Conservation (phyloP, 2,797 vertebrate genomes). For the Ctenopoma kingsleyae region DNA sequence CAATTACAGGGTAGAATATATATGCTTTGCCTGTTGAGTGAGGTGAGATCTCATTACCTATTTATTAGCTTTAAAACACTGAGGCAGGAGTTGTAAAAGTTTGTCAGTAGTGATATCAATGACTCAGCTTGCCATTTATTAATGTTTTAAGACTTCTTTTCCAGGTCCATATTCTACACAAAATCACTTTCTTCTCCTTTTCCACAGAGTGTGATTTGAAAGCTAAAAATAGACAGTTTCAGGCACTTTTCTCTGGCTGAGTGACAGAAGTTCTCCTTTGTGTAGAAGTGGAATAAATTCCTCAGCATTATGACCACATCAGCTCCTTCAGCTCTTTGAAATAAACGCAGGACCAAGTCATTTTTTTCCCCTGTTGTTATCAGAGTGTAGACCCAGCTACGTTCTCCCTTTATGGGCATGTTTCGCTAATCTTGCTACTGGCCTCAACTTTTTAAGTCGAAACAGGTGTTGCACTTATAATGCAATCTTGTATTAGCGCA, state of each 20-base stretch:
- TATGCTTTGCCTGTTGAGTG: conserved; percentile 34
- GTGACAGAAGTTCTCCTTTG: conserved; percentile 49
- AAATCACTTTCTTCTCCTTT: conserved; percentile 16
- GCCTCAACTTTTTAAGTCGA: conserved; percentile 81
- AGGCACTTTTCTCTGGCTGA: conserved; percentile 58
- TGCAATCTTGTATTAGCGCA: conserved; percentile 67
- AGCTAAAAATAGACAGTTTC: conserved; percentile 65
- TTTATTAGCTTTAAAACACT: conserved; percentile 46
- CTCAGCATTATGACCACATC: conserved; percentile 76
- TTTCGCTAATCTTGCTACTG: conserved; percentile 84
- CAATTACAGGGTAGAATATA: conserved; percentile 16
- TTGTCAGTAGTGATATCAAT: conserved; percentile 40
- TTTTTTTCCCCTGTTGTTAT: conserved; percentile 66
- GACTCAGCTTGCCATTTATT: conserved; percentile 42
- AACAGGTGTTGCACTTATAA: conserved; percentile 81
- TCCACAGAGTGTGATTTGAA: conserved; percentile 46
- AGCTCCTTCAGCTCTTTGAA: conserved; percentile 74
- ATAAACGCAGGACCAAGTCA: conserved; percentile 54
- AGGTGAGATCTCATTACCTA: conserved; percentile 37
- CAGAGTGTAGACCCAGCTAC: conserved; percentile 72
- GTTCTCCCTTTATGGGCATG: conserved; percentile 87
- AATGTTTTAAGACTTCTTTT: conserved; percentile 34
- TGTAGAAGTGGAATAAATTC: conserved; percentile 72
- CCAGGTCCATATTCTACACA: conserved; percentile 31
- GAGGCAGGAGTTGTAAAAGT: conserved; percentile 28